Conservation (phyloP, 2,888 invertebrate genomes). For the Drosophila buzzatii region DNA sequence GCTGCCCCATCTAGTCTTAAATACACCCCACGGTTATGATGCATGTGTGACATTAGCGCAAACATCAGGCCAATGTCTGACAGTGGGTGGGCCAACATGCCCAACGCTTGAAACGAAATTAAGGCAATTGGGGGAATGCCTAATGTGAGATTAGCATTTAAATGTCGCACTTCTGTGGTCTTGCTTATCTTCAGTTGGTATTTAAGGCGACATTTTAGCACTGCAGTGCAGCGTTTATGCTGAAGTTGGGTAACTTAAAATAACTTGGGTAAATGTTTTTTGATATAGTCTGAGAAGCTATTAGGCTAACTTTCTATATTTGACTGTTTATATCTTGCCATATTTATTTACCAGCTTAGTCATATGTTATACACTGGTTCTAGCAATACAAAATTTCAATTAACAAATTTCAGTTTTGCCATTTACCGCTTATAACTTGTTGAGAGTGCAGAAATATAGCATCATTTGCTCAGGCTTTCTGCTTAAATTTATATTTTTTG, state of each 20-base stretch:
- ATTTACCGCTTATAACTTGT: background rate
- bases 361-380: background rate
- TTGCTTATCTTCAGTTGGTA: constrained; percentile 20
- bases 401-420: background rate
- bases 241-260: background rate
- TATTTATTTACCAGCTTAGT: background rate
- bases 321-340: background rate
- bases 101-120: constrained; percentile 33
- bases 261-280: background rate
- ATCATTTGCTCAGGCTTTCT: background rate
- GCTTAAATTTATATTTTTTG: background rate
- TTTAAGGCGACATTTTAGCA: background rate
- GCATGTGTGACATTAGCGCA: constrained; percentile 67
- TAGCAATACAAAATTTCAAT: background rate
- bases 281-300: too few species aligned
- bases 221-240: too few species aligned
- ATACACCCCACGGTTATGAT: constrained; percentile 49
- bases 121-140: constrained; percentile 32
- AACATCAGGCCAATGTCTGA: constrained; percentile 46
- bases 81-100: constrained; percentile 37
- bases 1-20: constrained; percentile 5
- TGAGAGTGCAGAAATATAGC: background rate
- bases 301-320: too few species aligned
- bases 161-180: constrained; percentile 21
- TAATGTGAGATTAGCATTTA: constrained; percentile 21